Base-by-base conservation (phyloP, 2,113 vertebrate species). In the Scomber scombrus region DNA sequence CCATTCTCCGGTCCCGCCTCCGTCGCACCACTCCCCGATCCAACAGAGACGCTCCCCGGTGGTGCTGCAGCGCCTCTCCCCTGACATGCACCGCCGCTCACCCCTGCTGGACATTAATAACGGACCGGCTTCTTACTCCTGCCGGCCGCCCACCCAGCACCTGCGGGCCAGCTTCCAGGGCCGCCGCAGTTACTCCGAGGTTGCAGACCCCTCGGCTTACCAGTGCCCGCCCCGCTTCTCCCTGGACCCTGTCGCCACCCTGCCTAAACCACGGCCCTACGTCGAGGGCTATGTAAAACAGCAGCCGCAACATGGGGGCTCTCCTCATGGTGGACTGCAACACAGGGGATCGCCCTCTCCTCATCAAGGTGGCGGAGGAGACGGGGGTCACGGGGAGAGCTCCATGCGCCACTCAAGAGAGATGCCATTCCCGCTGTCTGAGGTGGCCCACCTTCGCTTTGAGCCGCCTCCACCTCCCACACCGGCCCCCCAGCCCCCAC, bases 161-260 rank as follows among this genome's bases (percentile, higher is more conserved):
- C 95, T 96, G 86, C 95, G 97, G 67, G 97, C 97, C 29, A 97
- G 96, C 78, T 99, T 99, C 94, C 97, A 98, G 81, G 97, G 97
- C 9, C 96, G 97, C 0, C 96, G 98, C 63, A 99, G 97, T 84
- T 99, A 99, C 93, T 99, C 97, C 0, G 98, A 99, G 93, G 95
- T 97, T 52, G 95, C 94, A 0, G 97, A 97, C 91, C 96, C 96
- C 12, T 97, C 96, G 0, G 93, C 95, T 65, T 98, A 98, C 90
- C 96, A 96, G 84, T 96, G 96, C 81, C 94, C 93, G 4, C 94
- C 95, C 46, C 93, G 95, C 78, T 96, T 97, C 78, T 95, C 96
- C 89, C 95, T 98, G 81, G 97, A 97, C 84, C 96, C 97, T 0
- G 96, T 97, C 5, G 96, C 96, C 74, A 98, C 97, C 11, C 95